A percentile compares a stretch with the other conserved stretches of the same genome.
phyloP scores from a whole-genome alignment of 2,888 invertebrate species.

The Drosophila putrida region DNA sequence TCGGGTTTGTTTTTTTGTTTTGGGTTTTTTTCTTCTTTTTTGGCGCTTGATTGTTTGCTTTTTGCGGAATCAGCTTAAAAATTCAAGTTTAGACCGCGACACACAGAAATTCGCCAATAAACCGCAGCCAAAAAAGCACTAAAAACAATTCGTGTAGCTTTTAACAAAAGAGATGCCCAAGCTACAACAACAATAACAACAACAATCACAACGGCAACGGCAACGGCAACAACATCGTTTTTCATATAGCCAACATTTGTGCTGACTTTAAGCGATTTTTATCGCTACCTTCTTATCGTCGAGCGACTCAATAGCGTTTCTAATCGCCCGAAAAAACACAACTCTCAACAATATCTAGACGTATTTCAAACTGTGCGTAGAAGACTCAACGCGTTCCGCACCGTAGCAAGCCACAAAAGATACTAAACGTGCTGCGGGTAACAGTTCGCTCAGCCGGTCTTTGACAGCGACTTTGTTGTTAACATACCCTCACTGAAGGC shows the following conservation, averaged over 20 bases:
- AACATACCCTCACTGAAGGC: not conserved
- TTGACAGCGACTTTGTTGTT: constrained; percentile 27
- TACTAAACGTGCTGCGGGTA: constrained; percentile 50
- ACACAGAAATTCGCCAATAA: constrained; percentile 47
- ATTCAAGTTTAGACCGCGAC: constrained; percentile 78
- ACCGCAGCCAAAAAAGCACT: constrained; percentile 47
- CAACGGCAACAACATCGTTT: constrained; percentile 30
- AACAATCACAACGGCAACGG: constrained; percentile 28
- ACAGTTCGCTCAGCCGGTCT: constrained; percentile 30
- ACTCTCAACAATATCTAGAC: constrained; percentile 3
- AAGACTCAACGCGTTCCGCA: constrained; percentile 46
- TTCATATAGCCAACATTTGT: constrained; percentile 40
- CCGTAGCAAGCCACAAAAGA: constrained; percentile 56
- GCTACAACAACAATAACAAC: constrained; percentile 39
- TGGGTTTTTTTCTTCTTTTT: constrained; percentile 26
- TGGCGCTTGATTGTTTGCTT: constrained; percentile 33
- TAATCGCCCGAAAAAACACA: constrained; percentile 37
- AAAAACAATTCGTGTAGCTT: constrained; percentile 59
- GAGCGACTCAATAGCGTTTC: constrained; percentile 51
- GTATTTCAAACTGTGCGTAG: constrained; percentile 20
- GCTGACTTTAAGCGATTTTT: constrained; percentile 56
- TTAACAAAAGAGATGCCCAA: constrained; percentile 56
- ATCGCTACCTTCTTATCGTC: constrained; percentile 55
- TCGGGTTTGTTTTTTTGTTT: not conserved
- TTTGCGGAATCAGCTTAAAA: constrained; percentile 78